phyloP scores from a whole-genome alignment of 2,113 vertebrate species.

The Dolichallabes microphthalmus region DNA sequence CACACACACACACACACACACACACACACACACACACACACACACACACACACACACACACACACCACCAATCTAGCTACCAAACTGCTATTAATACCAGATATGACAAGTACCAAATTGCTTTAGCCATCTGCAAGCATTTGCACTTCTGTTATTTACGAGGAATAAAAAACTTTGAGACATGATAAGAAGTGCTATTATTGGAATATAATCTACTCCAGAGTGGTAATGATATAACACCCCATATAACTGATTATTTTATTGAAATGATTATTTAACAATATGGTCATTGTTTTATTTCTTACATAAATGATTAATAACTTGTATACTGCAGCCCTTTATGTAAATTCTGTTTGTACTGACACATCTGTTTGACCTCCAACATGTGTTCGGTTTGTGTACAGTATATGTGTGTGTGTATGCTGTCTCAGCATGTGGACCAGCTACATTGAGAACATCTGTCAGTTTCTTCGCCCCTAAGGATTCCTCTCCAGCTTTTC shows the following conservation, averaged over 20 bases:
- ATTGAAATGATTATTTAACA: not conserved
- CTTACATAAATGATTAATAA: not conserved
- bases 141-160: not conserved
- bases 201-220: not conserved
- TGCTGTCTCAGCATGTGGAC: constrained; percentile 26
- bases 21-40: no score
- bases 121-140: not conserved
- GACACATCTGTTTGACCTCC: not conserved
- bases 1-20: no score
- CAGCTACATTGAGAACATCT: constrained; percentile 24
- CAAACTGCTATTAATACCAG: not conserved
- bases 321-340: not conserved
- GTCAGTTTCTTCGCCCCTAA: constrained; percentile 8
- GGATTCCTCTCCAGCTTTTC: not conserved
- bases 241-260: not conserved
- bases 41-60: no score
- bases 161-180: not conserved
- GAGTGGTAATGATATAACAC: not conserved
- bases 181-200: not conserved
- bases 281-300: not conserved
- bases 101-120: not conserved
- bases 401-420: not conserved
- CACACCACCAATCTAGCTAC: not conserved
- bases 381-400: not conserved
- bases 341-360: not conserved